Evolutionary conservation across 2,888 invertebrate genomes (phyloP), one percentile per base, ranked within the genome.

Genomic region (Matsumyia berberina): DNA sequence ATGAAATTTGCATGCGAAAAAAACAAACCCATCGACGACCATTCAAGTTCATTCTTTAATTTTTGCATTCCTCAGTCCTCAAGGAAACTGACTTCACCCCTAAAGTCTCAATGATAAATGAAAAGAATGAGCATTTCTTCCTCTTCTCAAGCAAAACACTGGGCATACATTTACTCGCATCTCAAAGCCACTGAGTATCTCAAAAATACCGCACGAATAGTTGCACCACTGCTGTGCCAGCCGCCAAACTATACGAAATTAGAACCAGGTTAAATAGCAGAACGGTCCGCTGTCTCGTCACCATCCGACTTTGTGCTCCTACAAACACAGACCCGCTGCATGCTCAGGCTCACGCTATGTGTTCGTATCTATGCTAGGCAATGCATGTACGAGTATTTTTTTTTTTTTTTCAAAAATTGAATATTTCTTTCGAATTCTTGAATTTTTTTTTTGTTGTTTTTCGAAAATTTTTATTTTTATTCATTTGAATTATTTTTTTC

Each of bases 211-310:
- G 57, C 67, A 74, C 57, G 44, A 74, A 80, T 70, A 85, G 70
- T 85, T 85, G 85, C 80, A 85, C 70, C 85, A 80, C 69, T 80
- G 74, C 70, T 85, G 58, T 76, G 66, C 74, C 77, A 80, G 85
- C 85, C 80, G 80, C 85, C 74, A 85, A 80, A 66, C 70, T 19
- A 79, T 76, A 80, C 86, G 81, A 86, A 86, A 86, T 86, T 86
- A 86, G 86, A 86, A 86, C 86, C 86, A 86, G 86, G 86, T 86
- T 86, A 86, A 86, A 76, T 77, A 77, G 86, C 81, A 74, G 80
- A 85, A 76, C 70, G 19, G 74, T 66, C 74, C 74, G 55, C 51
- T 69, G 83, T 77, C 81, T 86, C 81, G 72, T 81, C 78, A 67
- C 66, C 44, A 55, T 72, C 67, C n/a, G 69, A 62, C 83, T 33